Conservation (phyloP, 2,888 invertebrate species). For the Drosophila kokeensis region DNA sequence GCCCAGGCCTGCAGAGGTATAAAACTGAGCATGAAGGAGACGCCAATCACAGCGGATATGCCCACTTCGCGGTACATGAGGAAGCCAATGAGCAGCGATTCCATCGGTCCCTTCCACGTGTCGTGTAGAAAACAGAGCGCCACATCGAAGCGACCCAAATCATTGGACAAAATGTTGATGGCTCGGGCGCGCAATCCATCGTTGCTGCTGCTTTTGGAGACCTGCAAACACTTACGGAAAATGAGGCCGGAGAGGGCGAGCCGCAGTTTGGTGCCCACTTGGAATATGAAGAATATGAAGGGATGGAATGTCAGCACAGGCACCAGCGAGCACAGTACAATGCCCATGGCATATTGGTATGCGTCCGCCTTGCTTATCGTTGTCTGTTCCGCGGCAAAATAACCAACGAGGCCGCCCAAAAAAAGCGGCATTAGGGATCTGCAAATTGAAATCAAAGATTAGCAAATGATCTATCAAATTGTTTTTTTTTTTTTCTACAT, state of each 20-base stretch:
- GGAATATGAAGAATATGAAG: constrained; percentile 89
- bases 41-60: constrained; percentile 89
- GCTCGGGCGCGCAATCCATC: constrained; percentile 92
- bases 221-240: constrained; percentile 89
- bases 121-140: constrained; percentile 95
- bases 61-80: constrained; percentile 88
- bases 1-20: constrained; percentile 91
- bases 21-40: constrained; percentile 89
- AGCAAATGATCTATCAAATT: background rate
- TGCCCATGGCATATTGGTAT: constrained; percentile 88
- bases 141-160: constrained; percentile 96
- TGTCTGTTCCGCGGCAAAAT: constrained; percentile 86
- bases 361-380: constrained; percentile 87
- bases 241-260: constrained; percentile 90
- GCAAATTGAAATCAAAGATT: constrained; percentile 32
- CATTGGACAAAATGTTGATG: constrained; percentile 97
- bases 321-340: constrained; percentile 87
- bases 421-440: constrained; percentile 89
- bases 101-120: constrained; percentile 95
- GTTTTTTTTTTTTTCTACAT: constrained; percentile 23
- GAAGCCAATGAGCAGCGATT: constrained; percentile 84
- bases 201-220: constrained; percentile 93
- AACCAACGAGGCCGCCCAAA: constrained; percentile 89
- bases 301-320: constrained; percentile 89
- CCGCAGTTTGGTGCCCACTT: constrained; percentile 90